Conservation (phyloP, 1,140 invertebrate genomes). For the Pachypeltis micranthus region DNA sequence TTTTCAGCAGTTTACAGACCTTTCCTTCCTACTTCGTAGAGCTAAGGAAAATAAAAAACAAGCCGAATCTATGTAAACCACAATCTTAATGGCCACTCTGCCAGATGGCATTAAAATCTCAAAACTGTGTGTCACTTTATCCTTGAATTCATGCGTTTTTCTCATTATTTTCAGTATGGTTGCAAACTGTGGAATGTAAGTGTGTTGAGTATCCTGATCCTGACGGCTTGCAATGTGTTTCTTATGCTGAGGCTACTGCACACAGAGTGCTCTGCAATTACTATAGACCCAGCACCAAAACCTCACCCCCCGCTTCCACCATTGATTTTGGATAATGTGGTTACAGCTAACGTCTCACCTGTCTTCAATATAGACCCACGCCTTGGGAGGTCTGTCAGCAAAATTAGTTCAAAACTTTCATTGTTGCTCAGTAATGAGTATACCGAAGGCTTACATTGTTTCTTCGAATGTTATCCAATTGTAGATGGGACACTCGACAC, state of each 20-base stretch:
- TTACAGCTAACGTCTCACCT: conserved; percentile 28
- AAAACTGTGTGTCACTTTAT: neutral
- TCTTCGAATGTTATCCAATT: conserved; percentile 44
- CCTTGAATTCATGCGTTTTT: neutral
- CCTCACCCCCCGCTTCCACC: conserved; percentile 28
- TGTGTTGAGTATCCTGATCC: conserved; percentile 45
- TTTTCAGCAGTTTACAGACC: neutral
- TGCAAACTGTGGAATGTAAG: conserved; percentile 57
- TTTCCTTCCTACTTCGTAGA: neutral
- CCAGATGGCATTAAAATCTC: neutral
- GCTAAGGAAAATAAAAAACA: no score
- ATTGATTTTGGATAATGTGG: conserved; percentile 26
- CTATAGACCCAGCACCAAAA: conserved; percentile 15
- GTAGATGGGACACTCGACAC: conserved; percentile 54
- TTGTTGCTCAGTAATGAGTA: no score
- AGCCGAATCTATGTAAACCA: no score
- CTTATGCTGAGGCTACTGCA: conserved; percentile 54
- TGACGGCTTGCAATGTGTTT: conserved; percentile 54
- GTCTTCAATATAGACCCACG: conserved; percentile 36
- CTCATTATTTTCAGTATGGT: conserved; percentile 34
- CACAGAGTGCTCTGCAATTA: conserved; percentile 27
- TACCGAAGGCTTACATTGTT: no score
- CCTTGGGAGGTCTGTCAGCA: conserved; percentile 35
- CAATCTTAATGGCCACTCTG: neutral
- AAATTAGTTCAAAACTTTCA: no score